Base-by-base conservation (phyloP, 2,888 invertebrate genomes). In the Leuctra nigra region DNA sequence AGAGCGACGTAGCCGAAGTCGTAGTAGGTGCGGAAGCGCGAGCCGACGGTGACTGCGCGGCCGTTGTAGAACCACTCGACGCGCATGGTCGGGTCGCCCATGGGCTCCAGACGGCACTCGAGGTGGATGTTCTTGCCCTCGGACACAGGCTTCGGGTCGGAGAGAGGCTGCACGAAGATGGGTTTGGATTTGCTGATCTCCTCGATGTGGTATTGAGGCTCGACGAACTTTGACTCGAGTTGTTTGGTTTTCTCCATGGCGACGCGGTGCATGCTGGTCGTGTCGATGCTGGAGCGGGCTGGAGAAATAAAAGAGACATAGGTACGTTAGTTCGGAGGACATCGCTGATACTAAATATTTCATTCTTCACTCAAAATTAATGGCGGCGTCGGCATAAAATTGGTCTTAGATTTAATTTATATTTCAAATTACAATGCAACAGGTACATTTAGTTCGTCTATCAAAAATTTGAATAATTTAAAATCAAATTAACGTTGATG, bases 21-120 rank as follows among this genome's bases (percentile, higher is more conserved):
- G 68, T 94, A 91, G 70, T 94, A 92, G 22, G 95, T 94, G 69
- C 87, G 85, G 77, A 95, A 97, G 68, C 97, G 83, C 46, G 92
- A 92, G 41, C 75, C 92, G 36, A 92, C 87, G 25, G 93, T 91
- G 14, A 91, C 84, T 7, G 91, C 82, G 67, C 84, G 83, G 24
- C 94, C 96, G 72, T 98, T 95, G 67, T 91, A 92, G 81, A 88
- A 94, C 95, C 95, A 95, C 73, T 93, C 95, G 94, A 95, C 50
- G 66, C 91, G 80, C 91, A 95, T 91, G 0, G 93, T 92, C 4
- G 95, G 95, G 72, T 96, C 95, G 39, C 93, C 93, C 87, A 94
- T 91, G 1, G 95, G 95, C 70, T 95, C 92, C 63, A 96, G 74
- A 52, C 93, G 83, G 68, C 93, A 93, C 73, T 95, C 94, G 46